These are phyloP conservation scores for Heterotis niloticus DNA, from an alignment of 2,113 vertebrate genomes.

Conservation along the genomic window DNA sequence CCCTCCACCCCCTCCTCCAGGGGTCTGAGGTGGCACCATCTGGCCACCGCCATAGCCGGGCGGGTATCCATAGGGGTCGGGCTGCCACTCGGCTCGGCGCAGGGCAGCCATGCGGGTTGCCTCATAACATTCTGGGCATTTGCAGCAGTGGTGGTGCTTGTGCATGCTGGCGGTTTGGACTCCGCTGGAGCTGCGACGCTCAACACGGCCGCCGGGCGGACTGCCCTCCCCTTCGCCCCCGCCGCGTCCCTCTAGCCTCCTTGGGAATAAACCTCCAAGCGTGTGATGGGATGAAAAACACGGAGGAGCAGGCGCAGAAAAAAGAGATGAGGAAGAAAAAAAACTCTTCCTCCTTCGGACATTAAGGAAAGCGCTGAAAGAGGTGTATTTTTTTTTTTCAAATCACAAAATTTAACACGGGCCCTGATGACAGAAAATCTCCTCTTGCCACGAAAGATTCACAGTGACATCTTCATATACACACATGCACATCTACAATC, in stretches of 20 bases:
- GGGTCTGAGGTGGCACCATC: conserved; percentile 85
- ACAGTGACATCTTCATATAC: conserved; percentile 63
- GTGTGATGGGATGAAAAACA: conserved; percentile 13
- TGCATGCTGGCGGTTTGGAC: conserved; percentile 79
- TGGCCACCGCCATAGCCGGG: conserved; percentile 77
- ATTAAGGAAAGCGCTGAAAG: conserved; percentile 64
- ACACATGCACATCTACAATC: conserved; percentile 60
- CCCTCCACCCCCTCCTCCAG: conserved; percentile 45
- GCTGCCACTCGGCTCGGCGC: conserved; percentile 91
- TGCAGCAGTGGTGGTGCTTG: conserved; percentile 98
- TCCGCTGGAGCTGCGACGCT: not conserved
- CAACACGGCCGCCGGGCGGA: too few species aligned
- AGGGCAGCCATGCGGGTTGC: conserved; percentile 94
- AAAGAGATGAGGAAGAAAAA: conserved; percentile 59
- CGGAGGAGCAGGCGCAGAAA: conserved; percentile 57
- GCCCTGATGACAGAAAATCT: conserved; percentile 69
- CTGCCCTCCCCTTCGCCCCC: conserved; percentile 5
- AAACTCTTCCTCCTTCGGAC: conserved; percentile 71
- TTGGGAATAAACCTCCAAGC: conserved; percentile 32
- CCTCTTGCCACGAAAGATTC: conserved; percentile 62
- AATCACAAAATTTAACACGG: conserved; percentile 71
- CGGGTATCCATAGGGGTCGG: conserved; percentile 81
- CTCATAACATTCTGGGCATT: conserved; percentile 97
- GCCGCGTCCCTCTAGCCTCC: too few species aligned
- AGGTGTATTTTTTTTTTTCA: conserved; percentile 50